Percentiles rank a stretch among this genome's conserved stretches.
These are phyloP conservation scores for Enteromius radiatus DNA, from an alignment of 2,797 vertebrate species.

Conservation along the genomic window DNA sequence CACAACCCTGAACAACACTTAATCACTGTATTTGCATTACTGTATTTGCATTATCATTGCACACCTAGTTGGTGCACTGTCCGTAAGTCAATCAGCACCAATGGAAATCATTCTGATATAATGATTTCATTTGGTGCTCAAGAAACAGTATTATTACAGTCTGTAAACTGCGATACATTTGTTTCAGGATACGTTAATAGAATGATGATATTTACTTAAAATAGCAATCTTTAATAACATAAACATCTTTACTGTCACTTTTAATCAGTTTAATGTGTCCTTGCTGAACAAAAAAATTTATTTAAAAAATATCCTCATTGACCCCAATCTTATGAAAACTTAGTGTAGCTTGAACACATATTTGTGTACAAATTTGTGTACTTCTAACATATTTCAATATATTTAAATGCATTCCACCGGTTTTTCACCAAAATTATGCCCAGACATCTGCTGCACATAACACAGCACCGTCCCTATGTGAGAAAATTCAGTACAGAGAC, in stretches of 20 bases:
- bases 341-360: not conserved
- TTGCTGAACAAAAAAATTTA: not conserved
- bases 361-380: not conserved
- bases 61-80: too few relatives aligned
- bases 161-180: not conserved
- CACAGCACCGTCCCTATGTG: conserved; percentile 9
- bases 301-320: not conserved
- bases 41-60: too few relatives aligned
- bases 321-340: not conserved
- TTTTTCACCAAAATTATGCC: conserved; percentile 18
- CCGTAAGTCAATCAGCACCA: too few relatives aligned
- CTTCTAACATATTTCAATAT: not conserved
- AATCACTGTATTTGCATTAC: too few relatives aligned
- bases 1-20: too few relatives aligned
- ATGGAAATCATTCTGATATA: too few relatives aligned
- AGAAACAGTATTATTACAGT: too few relatives aligned
- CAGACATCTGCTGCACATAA: conserved; percentile 10
- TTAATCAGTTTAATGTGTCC: not conserved
- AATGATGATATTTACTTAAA: not conserved
- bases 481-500: conserved; percentile 44
- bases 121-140: too few relatives aligned
- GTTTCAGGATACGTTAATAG: not conserved
- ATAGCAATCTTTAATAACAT: not conserved
- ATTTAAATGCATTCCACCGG: not conserved
- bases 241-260: not conserved